Evolutionary conservation across 2,797 vertebrate species (phyloP), one percentile per base, ranked within the genome.

Genomic region (Oreochromis grahami): DNA sequence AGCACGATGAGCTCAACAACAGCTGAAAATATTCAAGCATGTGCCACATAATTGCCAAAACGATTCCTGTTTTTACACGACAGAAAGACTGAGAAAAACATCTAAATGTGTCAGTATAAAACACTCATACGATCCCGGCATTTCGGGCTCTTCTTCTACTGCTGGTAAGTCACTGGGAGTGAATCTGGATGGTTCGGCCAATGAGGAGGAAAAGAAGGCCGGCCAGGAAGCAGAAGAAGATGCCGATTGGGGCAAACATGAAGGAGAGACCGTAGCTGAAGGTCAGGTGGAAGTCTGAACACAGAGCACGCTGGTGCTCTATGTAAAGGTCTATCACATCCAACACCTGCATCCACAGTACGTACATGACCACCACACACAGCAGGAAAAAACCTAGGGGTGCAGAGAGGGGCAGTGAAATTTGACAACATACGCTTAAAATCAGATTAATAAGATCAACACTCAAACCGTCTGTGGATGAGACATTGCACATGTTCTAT

Each of bases 271-370:
- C 98, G 0, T 98, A 99, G 81, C 36, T 95, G 74, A 97, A 89
- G 50, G 94, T 95, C 76, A 98, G 93, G 26, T 94, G 83, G 91
- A 98, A 99, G 50, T 90, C 88, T 65, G 82, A 38, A 90, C 98
- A 99, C 84, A 91, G n/a, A 1, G 32, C 6, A 79, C 94, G 95
- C 90, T 97, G 97, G 93, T 94, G 85, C 2, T 88, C 80, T 26
- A 90, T 82, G 93, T 99, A 99, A 89, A 85, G 92, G 15, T 96
- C 93, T 85, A 99, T 91, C 92, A 98, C 97, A 58, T 96, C 97
- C 94, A 99, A 89, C 9, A 97, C 96, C 94, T 99, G 97, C 76
- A 99, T 80, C 98, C 98, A 99, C 94, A 99, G 96, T 74, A 99
- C 96, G 60, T 97, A 98, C 95, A 99, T 97, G 87, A 98, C 82